Conservation (phyloP, 2,797 vertebrate species). For the Poeciliopsis paucimaculata region DNA sequence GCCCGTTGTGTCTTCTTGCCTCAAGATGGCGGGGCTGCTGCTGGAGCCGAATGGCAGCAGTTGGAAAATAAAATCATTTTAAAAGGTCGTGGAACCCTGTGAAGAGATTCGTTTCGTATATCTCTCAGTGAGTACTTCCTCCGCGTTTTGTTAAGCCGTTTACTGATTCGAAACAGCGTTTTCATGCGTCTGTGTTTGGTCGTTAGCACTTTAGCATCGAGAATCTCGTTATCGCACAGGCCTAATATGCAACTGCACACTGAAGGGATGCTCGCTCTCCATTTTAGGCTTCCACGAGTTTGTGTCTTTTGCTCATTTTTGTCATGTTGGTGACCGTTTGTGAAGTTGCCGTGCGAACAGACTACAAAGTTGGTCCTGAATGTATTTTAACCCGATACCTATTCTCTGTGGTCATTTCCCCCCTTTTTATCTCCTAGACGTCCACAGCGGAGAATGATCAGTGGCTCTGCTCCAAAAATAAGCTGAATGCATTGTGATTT, state of each 20-base stretch:
- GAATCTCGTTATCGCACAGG: conserved; percentile 36
- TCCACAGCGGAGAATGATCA: conserved; percentile 85
- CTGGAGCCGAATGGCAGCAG: conserved; percentile 35
- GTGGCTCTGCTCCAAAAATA: conserved; percentile 92
- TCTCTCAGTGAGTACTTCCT: conserved; percentile 63
- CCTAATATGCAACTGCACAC: conserved; percentile 31
- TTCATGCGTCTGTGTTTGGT: neutral
- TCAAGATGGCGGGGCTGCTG: conserved; percentile 77
- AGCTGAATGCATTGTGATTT: conserved; percentile 99
- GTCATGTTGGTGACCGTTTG: neutral
- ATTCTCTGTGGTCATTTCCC: conserved; percentile 49
- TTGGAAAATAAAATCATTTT: conserved; percentile 52
- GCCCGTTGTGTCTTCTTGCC: conserved; percentile 49
- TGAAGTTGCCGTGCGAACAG: neutral
- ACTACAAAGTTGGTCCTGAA: neutral
- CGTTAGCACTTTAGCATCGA: conserved; percentile 48
- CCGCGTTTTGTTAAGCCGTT: neutral
- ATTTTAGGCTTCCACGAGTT: neutral
- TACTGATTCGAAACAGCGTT: neutral
- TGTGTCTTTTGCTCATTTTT: neutral
- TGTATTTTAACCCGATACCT: conserved; percentile 24
- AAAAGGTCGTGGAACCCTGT: conserved; percentile 18
- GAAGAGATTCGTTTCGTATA: conserved; percentile 21
- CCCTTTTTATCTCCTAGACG: conserved; percentile 72
- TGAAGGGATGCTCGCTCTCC: conserved; percentile 27